phyloP scores from a whole-genome alignment of 1,140 invertebrate species.

The Pteromalus puparum region DNA sequence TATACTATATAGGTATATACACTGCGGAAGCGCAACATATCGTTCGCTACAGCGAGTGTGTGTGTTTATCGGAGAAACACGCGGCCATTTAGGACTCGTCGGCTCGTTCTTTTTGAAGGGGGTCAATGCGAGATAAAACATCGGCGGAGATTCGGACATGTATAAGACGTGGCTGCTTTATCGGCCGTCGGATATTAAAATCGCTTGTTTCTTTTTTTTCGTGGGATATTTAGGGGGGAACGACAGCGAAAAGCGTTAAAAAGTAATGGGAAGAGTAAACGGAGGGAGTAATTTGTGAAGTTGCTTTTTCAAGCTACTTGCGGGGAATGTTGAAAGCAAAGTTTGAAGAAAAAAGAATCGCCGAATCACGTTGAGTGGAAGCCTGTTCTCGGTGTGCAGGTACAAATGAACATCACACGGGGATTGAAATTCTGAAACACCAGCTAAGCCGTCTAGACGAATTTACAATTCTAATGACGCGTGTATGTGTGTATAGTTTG shows the following conservation, averaged over 20 bases:
- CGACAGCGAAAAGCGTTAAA: too few relatives aligned
- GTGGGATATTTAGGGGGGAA: too few relatives aligned
- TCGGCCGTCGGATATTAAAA: too few relatives aligned
- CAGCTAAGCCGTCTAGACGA: slow-evolving; percentile 19
- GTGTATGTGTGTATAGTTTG: background rate
- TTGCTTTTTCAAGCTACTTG: too few relatives aligned
- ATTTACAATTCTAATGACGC: slow-evolving; percentile 37
- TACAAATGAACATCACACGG: slow-evolving; percentile 2
- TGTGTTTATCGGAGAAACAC: slow-evolving; percentile 2
- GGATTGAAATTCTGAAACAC: slow-evolving; percentile 8
- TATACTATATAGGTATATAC: background rate
- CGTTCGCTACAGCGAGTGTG: background rate
- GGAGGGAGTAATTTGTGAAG: too few relatives aligned
- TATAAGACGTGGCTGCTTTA: too few relatives aligned
- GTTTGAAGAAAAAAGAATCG: background rate
- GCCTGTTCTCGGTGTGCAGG: background rate
- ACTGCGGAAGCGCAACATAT: background rate
- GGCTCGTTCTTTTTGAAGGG: background rate
- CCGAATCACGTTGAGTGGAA: background rate
- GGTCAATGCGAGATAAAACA: background rate
- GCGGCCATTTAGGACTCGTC: background rate
- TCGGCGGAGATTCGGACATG: background rate
- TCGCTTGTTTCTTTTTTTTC: too few relatives aligned
- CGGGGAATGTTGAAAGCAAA: too few relatives aligned
- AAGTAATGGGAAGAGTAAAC: too few relatives aligned